A percentile compares a stretch with the other conserved stretches of the same genome.
phyloP scores from a whole-genome alignment of 1,140 invertebrate species.

The Trichoplusia ni region DNA sequence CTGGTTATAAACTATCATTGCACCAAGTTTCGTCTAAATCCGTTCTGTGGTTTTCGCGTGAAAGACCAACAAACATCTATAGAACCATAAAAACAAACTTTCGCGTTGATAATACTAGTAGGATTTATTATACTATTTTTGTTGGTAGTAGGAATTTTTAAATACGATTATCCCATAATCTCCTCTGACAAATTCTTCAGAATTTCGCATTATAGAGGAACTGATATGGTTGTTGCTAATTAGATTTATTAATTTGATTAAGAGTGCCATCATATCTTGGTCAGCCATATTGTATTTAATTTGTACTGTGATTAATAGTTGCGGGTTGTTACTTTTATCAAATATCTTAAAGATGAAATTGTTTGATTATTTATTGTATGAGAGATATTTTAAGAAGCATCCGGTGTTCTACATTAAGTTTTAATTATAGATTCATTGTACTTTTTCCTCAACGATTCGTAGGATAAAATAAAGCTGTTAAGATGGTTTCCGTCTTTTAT shows the following conservation, averaged over 20 bases:
- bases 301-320: constrained; percentile 20
- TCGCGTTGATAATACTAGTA: no score
- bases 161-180: no score
- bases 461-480: constrained; percentile 10
- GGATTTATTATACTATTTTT: no score
- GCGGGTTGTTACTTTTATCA: constrained; percentile 22
- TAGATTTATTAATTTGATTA: neutral
- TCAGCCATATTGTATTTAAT: constrained; percentile 22
- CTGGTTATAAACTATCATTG: no score
- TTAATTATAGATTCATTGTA: constrained; percentile 24
- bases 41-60: no score
- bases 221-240: constrained; percentile 13
- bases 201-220: neutral
- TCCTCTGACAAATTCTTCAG: neutral
- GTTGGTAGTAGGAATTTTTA: no score
- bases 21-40: no score
- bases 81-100: no score
- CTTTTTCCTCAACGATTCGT: neutral
- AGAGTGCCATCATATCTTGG: constrained; percentile 24
- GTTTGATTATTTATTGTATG: constrained; percentile 11
- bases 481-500: neutral
- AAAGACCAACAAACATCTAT: no score
- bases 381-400: constrained; percentile 1
- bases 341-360: constrained; percentile 4
- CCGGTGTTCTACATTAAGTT: neutral